These are phyloP conservation scores for Torymus texanus DNA, from an alignment of 2,888 invertebrate species.

Conservation along the genomic window DNA sequence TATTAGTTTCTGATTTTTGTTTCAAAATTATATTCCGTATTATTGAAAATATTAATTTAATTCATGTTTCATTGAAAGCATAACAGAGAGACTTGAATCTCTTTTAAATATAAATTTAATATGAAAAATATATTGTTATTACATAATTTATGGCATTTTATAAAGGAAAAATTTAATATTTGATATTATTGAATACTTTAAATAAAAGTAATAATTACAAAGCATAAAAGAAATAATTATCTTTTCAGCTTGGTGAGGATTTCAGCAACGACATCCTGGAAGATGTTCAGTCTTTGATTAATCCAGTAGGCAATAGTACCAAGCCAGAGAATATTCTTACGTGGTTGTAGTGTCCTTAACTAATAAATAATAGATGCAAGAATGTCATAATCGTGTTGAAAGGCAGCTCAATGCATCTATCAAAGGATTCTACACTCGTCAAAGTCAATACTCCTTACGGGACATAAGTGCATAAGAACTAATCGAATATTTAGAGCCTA, in stretches of 20 bases:
- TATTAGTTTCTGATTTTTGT: too few species aligned
- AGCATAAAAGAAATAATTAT: not conserved
- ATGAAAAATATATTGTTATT: too few species aligned
- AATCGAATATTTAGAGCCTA: conserved; percentile 53
- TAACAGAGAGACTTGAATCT: too few species aligned
- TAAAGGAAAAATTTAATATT: too few species aligned
- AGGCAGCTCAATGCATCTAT: conserved; percentile 56
- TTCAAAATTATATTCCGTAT: too few species aligned
- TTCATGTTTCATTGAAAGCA: too few species aligned
- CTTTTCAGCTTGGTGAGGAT: conserved; percentile 86
- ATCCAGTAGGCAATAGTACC: conserved; percentile 83
- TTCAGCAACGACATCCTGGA: conserved; percentile 91
- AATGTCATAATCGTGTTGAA: conserved; percentile 37
- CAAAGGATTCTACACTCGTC: conserved; percentile 38
- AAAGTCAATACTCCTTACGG: conserved; percentile 56
- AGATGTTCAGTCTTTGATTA: conserved; percentile 92
- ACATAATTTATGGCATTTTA: too few species aligned
- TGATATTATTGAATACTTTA: too few species aligned
- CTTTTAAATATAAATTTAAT: too few species aligned
- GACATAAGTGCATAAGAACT: conserved; percentile 58
- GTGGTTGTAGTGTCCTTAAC: conserved; percentile 82
- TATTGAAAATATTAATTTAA: too few species aligned
- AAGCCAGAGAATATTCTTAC: conserved; percentile 91
- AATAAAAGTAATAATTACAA: too few species aligned
- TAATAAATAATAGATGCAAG: conserved; percentile 24